Conservation (phyloP, 2,888 invertebrate species). For the Eretmocerus hayati region DNA sequence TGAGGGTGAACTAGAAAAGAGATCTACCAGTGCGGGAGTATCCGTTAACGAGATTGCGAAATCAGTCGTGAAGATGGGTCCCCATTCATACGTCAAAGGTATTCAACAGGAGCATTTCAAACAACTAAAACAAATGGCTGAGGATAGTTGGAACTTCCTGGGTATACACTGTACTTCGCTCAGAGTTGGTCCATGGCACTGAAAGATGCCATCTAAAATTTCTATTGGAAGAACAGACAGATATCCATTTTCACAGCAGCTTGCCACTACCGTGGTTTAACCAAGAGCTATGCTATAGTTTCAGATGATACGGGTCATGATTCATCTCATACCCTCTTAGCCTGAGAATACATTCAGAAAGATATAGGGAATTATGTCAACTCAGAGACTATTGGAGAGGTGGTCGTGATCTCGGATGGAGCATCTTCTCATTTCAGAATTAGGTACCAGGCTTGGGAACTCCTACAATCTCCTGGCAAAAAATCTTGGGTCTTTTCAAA, state of each 20-base stretch:
- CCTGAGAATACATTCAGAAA: not conserved
- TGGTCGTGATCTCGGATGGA: conserved; percentile 4
- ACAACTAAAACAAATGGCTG: too few relatives aligned
- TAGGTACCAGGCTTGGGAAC: conserved; percentile 1
- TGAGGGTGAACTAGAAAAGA: too few relatives aligned
- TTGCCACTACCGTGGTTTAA: not conserved
- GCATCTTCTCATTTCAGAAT: conserved; percentile 7
- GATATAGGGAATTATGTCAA: not conserved
- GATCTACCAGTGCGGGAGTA: too few relatives aligned
- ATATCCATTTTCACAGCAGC: conserved; percentile 6
- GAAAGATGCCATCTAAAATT: conserved; percentile 1
- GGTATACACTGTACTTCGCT: too few relatives aligned
- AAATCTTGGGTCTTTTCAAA: conserved; percentile 6
- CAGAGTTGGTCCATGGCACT: conserved; percentile 4
- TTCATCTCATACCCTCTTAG: not conserved
- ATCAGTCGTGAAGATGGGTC: too few relatives aligned
- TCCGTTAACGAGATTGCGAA: too few relatives aligned
- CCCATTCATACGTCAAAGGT: too few relatives aligned
- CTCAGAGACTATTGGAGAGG: not conserved
- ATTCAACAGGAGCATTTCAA: too few relatives aligned
- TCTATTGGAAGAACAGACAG: conserved; percentile 4
- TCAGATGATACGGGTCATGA: not conserved
- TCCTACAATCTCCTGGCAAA: not conserved
- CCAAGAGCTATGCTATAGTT: not conserved
- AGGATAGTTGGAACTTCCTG: too few relatives aligned